These are phyloP conservation scores for Acromyrmex echinatior DNA, from an alignment of 1,140 invertebrate genomes.

Conservation along the genomic window DNA sequence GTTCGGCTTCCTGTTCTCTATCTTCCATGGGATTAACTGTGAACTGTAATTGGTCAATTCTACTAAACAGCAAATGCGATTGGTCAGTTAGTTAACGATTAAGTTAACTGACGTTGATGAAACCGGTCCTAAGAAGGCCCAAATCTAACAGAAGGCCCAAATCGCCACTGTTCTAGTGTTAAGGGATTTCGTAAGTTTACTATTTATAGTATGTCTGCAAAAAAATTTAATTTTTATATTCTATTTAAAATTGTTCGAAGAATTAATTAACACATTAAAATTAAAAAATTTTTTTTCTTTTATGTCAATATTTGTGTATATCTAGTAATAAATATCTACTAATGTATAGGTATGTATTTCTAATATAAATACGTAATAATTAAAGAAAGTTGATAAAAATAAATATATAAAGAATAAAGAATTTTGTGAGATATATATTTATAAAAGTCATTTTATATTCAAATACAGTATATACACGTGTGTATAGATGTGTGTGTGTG, in stretches of 20 bases:
- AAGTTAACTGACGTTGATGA: no score
- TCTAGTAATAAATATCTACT: slow-evolving; percentile 51
- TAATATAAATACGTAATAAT: neutral
- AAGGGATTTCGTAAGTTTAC: slow-evolving; percentile 57
- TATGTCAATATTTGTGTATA: neutral
- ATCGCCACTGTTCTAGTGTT: neutral
- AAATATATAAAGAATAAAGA: neutral
- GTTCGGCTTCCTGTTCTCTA: no score
- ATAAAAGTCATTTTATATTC: slow-evolving; percentile 9
- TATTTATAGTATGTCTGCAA: slow-evolving; percentile 69
- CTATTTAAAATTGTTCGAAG: slow-evolving; percentile 12
- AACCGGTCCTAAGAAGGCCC: no score
- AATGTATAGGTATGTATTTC: neutral
- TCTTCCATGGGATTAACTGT: no score
- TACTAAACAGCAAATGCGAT: no score
- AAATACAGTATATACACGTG: neutral
- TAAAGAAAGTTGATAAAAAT: neutral
- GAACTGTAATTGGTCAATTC: no score
- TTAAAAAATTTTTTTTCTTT: neutral
- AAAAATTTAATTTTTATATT: slow-evolving; percentile 58
- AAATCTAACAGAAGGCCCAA: no score
- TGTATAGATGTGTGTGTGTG: slow-evolving; percentile 1
- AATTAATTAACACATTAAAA: slow-evolving; percentile 1
- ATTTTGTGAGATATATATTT: neutral
- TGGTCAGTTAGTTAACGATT: no score